Base-by-base conservation (phyloP, 1,140 invertebrate species). In the Hesperophylax magnus region DNA sequence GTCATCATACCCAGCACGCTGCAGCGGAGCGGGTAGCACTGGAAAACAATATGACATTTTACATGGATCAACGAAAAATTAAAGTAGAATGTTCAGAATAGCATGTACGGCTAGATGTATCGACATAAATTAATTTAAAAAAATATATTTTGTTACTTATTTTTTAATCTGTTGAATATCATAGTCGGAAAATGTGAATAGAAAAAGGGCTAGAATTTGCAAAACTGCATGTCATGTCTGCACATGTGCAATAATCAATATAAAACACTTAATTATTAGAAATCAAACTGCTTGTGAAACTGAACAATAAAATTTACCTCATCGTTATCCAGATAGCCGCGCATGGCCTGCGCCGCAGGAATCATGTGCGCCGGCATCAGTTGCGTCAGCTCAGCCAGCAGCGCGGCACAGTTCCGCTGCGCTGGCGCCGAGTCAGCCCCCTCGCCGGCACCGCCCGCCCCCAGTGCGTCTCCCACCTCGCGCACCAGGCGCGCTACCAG, bases 21-120 rank as follows among this genome's bases (percentile, higher is more conserved):
- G 86, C 95, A 97, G 75, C 97, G 92, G 87, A 98, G 91, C 0
- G 91, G 88, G 86, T 97, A 96, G 6, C 94, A 94, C 93, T 96
- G 85, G 17, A 88, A 87, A 53, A 82, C 20, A 77, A 39, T 8
- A 39, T 39, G 8, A 47, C 39, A 47, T 27, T 27, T 27, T 47
- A 47, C 3, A 47, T 47, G 1, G 3, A 47, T 47, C 11, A 47
- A 47, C 27, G 9, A 47, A 0, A 47, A 47, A 14, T 47, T 3
- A 27, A 9, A 1, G 9, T 8, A 39, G 34, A 5, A 39, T 39
- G 34, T 9, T 39, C 5, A 39, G 34, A 6, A 39, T 3, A 39
- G 1, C 34, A 9, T 39, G 34, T 9, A 39, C 9, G 7, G 34
- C 6, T 9, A 39, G 34, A 8, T 39, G 34, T 5, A 39, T 39